Conservation (phyloP, 2,113 vertebrate species). For the Caloenas nicobarica region DNA sequence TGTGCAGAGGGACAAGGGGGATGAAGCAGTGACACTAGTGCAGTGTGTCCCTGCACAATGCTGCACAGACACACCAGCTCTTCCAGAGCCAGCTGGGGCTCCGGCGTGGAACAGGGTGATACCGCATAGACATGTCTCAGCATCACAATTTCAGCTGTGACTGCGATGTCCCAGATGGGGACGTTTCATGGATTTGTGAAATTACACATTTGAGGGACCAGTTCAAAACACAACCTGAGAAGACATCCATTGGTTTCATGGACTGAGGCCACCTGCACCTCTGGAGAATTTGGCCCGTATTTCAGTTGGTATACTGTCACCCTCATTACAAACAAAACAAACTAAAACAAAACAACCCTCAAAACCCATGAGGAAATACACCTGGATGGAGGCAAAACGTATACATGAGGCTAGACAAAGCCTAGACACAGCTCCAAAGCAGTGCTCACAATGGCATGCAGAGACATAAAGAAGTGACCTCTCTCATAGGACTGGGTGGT, state of each 20-base stretch:
- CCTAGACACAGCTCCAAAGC: neutral
- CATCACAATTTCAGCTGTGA: neutral
- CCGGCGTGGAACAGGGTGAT: neutral
- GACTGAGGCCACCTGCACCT: neutral
- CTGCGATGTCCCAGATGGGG: neutral
- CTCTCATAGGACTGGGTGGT: neutral
- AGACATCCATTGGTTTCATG: neutral
- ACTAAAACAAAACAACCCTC: neutral
- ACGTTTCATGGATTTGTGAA: neutral
- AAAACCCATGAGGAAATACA: neutral
- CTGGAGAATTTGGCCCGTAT: neutral
- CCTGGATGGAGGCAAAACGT: neutral
- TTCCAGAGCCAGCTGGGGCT: slow-evolving; percentile 14
- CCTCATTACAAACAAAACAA: neutral
- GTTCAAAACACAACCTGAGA: neutral
- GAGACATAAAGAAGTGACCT: neutral
- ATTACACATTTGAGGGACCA: neutral
- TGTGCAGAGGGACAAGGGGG: neutral
- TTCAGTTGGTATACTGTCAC: neutral
- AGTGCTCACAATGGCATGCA: neutral
- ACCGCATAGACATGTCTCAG: neutral
- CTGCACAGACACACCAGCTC: slow-evolving; percentile 14
- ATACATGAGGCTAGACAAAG: neutral
- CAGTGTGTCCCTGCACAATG: slow-evolving; percentile 26
- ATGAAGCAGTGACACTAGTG: neutral